phyloP scores from a whole-genome alignment of 2,888 invertebrate genomes.

The Pocota personata region DNA sequence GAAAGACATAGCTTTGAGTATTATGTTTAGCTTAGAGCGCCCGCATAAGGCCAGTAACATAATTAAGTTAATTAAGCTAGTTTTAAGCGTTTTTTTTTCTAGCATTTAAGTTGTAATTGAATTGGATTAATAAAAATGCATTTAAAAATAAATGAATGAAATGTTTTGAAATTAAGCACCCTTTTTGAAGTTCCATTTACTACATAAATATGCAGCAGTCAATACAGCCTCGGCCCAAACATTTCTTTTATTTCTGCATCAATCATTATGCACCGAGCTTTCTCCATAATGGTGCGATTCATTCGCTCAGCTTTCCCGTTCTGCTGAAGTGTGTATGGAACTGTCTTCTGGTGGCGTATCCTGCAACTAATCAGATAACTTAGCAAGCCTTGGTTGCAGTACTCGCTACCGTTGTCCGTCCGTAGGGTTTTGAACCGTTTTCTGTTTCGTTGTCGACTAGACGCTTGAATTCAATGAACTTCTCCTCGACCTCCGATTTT shows the following conservation, averaged over 20 bases:
- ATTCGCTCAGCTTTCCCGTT: conserved; percentile 22
- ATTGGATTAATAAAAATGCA: too few species aligned
- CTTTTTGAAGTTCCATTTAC: neutral
- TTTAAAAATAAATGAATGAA: too few species aligned
- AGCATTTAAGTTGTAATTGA: too few species aligned
- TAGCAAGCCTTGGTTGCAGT: neutral
- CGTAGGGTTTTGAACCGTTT: conserved; percentile 17
- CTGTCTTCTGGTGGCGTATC: conserved; percentile 30
- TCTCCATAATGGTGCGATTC: conserved; percentile 71
- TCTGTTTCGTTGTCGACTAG: conserved; percentile 45
- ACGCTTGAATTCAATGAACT: conserved; percentile 44
- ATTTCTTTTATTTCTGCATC: conserved; percentile 35
- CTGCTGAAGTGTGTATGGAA: conserved; percentile 22
- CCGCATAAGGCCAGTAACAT: too few species aligned
- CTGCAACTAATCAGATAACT: neutral
- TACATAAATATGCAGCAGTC: conserved; percentile 70
- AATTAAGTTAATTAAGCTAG: too few species aligned
- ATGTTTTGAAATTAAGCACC: neutral
- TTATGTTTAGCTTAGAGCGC: too few species aligned
- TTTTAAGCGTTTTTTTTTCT: too few species aligned
- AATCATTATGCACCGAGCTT: conserved; percentile 60
- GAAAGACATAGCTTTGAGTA: too few species aligned
- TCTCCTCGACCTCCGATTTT: neutral
- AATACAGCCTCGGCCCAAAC: conserved; percentile 67
- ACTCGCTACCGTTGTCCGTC: conserved; percentile 39